Evolutionary conservation across 2,113 vertebrate species (phyloP).

Genomic region (Lanius ludovicianus): DNA sequence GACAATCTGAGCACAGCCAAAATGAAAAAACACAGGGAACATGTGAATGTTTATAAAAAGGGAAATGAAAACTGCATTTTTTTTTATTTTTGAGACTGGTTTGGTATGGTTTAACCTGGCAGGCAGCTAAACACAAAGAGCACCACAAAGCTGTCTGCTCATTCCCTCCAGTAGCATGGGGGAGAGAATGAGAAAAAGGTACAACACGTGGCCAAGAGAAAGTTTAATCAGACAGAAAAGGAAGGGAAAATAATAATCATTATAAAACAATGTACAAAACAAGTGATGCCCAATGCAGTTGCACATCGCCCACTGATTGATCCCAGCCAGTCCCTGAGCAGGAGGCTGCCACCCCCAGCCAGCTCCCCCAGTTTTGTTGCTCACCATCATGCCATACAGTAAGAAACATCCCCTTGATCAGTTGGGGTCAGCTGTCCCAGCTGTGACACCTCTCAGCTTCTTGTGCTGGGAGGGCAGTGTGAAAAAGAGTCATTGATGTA

Average conservation of each 20-base stretch:
- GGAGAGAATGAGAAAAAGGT: neutral
- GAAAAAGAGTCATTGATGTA: neutral
- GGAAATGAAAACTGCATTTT: neutral
- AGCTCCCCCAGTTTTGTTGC: neutral
- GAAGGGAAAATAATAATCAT: neutral
- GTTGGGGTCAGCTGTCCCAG: neutral
- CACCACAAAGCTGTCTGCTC: neutral
- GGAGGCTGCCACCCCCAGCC: neutral
- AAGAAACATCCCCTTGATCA: neutral
- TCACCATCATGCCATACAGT: neutral
- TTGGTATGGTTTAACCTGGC: neutral
- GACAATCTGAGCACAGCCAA: neutral
- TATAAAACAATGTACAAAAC: neutral
- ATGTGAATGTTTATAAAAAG: neutral
- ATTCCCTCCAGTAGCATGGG: no score
- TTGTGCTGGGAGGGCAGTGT: neutral
- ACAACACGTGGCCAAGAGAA: neutral
- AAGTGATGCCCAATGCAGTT: neutral
- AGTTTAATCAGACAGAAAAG: neutral
- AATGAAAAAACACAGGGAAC: neutral
- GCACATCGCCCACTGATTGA: fast-evolving
- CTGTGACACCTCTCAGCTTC: neutral
- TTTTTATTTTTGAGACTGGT: neutral
- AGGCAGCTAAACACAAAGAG: neutral
- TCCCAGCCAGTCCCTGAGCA: neutral